phyloP scores from a whole-genome alignment of 1,140 invertebrate genomes.

The Octopus sinensis region DNA sequence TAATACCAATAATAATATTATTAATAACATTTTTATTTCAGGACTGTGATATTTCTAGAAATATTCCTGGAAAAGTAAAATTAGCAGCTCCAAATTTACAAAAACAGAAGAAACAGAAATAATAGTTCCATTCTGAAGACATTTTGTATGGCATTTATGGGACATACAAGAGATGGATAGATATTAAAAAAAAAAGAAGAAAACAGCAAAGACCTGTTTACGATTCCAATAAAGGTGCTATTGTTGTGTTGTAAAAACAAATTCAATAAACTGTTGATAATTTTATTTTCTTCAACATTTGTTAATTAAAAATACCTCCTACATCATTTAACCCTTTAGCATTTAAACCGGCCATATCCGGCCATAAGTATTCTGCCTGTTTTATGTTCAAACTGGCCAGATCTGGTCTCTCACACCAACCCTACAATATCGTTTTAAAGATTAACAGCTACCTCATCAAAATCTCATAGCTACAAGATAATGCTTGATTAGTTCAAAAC shows the following conservation, averaged over 20 bases:
- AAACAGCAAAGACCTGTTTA: not conserved
- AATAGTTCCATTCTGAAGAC: not conserved
- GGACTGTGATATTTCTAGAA: conserved; percentile 86
- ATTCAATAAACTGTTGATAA: not conserved
- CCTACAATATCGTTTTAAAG: too few relatives aligned
- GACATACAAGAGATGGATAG: not conserved
- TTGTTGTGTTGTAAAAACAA: not conserved
- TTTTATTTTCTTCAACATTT: not conserved
- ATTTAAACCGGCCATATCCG: too few relatives aligned
- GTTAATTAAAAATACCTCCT: not conserved
- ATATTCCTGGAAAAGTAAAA: conserved; percentile 98
- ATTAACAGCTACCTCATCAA: too few relatives aligned
- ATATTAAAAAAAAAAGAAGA: not conserved
- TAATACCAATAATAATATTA: not conserved
- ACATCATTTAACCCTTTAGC: too few relatives aligned
- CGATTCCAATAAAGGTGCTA: not conserved
- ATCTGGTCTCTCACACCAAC: too few relatives aligned
- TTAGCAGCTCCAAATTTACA: conserved; percentile 63
- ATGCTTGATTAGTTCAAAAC: too few relatives aligned
- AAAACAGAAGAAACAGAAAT: conserved; percentile 47
- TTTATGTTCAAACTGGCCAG: too few relatives aligned
- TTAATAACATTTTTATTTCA: conserved; percentile 32
- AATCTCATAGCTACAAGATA: too few relatives aligned
- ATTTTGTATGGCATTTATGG: not conserved
- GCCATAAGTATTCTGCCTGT: too few relatives aligned